Evolutionary conservation across 2,888 invertebrate genomes (phyloP).

Genomic region (Gastrophysa polygoni): DNA sequence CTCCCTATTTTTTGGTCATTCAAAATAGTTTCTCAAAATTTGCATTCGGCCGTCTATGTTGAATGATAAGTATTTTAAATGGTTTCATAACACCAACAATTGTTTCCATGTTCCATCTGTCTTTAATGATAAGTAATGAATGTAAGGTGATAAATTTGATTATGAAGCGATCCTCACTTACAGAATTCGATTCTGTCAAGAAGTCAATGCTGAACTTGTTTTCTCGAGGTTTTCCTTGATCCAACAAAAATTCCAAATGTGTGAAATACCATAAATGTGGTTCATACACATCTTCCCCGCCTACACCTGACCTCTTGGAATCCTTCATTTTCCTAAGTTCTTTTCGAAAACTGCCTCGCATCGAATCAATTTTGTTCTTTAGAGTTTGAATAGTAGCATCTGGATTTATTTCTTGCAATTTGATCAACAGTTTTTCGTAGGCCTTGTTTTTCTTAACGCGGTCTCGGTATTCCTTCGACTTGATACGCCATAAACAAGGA

Average conservation of each 20-base stretch:
- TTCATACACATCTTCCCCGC: background rate
- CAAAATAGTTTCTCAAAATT: too few relatives aligned
- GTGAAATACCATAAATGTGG: background rate
- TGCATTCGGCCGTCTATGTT: too few relatives aligned
- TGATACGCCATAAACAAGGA: slow-evolving; percentile 1
- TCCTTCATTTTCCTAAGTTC: background rate
- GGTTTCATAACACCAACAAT: too few relatives aligned
- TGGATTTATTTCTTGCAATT: background rate
- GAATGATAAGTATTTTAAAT: too few relatives aligned
- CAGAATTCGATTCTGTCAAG: too few relatives aligned
- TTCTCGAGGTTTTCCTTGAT: slow-evolving; percentile 1
- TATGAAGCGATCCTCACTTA: too few relatives aligned
- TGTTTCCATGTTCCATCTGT: too few relatives aligned
- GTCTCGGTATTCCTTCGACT: background rate
- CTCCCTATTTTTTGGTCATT: too few relatives aligned
- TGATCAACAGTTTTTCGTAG: background rate
- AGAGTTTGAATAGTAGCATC: background rate
- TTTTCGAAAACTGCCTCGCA: background rate
- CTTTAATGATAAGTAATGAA: too few relatives aligned
- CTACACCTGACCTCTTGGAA: background rate
- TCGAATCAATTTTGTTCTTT: background rate
- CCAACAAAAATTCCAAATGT: background rate
- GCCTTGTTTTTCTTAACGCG: background rate
- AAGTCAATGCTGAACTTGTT: too few relatives aligned
- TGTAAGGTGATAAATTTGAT: too few relatives aligned